phyloP scores from a whole-genome alignment of 2,113 vertebrate species.

The Brachyhypopomus gauderio region DNA sequence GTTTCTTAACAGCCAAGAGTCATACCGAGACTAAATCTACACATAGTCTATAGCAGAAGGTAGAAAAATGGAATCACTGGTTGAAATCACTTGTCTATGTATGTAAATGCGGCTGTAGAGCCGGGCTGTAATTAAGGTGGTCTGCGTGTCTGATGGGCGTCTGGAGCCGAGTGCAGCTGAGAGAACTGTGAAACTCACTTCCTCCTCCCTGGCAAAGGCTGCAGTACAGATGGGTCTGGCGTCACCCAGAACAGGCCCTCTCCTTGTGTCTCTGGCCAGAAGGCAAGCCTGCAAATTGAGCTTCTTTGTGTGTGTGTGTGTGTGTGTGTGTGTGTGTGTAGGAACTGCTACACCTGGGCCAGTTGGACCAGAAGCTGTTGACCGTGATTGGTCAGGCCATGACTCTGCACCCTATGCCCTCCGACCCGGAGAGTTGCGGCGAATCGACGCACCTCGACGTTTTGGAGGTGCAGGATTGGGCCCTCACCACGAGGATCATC shows the following conservation, averaged over 20 bases:
- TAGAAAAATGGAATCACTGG: neutral
- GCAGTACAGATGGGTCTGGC: constrained; percentile 36
- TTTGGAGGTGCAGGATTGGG: neutral
- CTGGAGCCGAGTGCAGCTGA: constrained; percentile 1
- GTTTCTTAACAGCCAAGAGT: too few species aligned
- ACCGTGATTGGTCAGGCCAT: constrained; percentile 67
- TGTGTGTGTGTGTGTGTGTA: constrained; percentile 47
- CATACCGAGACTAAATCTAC: too few species aligned
- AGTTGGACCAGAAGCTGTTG: constrained; percentile 72
- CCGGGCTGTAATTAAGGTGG: neutral
- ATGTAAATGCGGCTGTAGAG: neutral
- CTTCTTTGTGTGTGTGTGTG: constrained; percentile 41
- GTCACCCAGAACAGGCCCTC: constrained; percentile 59
- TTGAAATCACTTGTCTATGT: neutral
- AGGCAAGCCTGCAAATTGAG: constrained; percentile 48
- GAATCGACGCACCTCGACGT: neutral
- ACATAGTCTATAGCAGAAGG: too few species aligned
- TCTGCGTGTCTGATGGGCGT: neutral
- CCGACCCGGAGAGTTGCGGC: neutral
- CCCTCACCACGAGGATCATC: constrained; percentile 57
- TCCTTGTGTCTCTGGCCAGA: constrained; percentile 62
- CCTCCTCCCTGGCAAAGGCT: constrained; percentile 37
- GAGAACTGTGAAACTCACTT: constrained; percentile 38
- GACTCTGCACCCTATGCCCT: constrained; percentile 60
- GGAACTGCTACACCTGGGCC: constrained; percentile 65